Evolutionary conservation across 2,113 vertebrate genomes (phyloP).

Genomic region (Silurus meridionalis): DNA sequence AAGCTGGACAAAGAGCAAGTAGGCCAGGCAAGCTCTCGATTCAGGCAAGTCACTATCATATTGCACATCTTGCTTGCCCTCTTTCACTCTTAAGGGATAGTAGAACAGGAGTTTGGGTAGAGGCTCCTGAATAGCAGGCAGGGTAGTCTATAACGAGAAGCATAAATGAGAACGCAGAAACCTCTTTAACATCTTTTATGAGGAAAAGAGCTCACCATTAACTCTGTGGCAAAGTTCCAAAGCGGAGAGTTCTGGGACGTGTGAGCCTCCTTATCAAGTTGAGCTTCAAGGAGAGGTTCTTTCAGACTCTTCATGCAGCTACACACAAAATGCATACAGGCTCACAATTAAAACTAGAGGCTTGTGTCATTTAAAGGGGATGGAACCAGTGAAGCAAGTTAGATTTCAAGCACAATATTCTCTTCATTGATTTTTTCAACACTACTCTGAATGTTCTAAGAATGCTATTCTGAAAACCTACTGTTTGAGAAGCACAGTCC

Average conservation of each 20-base stretch:
- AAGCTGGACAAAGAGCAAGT: conserved; percentile 89
- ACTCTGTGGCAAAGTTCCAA: conserved; percentile 81
- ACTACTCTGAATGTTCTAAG: neutral
- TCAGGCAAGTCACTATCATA: conserved; percentile 69
- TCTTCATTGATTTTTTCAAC: neutral
- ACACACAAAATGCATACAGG: neutral
- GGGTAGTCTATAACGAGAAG: conserved; percentile 57
- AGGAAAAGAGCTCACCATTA: conserved; percentile 75
- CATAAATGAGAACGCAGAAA: neutral
- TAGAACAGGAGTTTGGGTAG: conserved; percentile 69
- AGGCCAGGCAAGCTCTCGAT: conserved; percentile 84
- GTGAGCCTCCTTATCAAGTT: conserved; percentile 73
- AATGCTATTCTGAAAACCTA: conserved; percentile 65
- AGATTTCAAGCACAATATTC: neutral
- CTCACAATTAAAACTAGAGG: neutral
- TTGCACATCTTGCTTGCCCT: conserved; percentile 65
- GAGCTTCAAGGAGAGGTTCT: conserved; percentile 82
- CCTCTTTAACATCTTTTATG: neutral
- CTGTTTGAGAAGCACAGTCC: conserved; percentile 86
- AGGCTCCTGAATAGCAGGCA: conserved; percentile 62
- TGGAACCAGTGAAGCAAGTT: neutral
- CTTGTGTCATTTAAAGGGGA: neutral
- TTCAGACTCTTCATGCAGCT: conserved; percentile 90
- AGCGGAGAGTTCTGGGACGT: conserved; percentile 71
- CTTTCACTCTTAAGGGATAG: conserved; percentile 52